Base-by-base conservation (phyloP, 2,888 invertebrate species). In the Beris morrisii region DNA sequence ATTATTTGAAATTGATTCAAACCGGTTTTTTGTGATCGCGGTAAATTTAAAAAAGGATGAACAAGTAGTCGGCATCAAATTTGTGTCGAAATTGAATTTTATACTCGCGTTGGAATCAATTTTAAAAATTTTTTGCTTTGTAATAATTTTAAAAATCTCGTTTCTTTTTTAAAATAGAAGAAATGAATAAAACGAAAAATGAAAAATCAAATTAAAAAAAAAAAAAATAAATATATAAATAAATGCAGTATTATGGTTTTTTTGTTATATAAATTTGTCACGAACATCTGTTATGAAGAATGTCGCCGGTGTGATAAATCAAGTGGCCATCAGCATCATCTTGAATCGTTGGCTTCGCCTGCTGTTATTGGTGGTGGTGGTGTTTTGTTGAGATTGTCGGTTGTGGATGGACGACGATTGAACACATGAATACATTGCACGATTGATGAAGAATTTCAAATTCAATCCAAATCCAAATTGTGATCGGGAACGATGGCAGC, bases 241-340 rank as follows among this genome's bases (percentile, higher is more conserved):
- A 67, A 58, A 64, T 67, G 61, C 52, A 64, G 56, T 63, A 48
- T 46, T 45, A 46, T 38, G 43, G 43, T 46, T 61, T 61, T 55
- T 61, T 61, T 61, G 48, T 61, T 75, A 76, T 78, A 53, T 53
- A 80, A 80, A 80, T 86, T 89, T 90, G 89, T 90, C 91, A 93
- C 93, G 93, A 93, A 93, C 97, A 98, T 95, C 97, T 91, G 88
- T 94, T 93, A 90, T 95, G 94, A 85, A 99, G 93, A 86, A 95
- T 88, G 88, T 98, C 97, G 86, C 97, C 98, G 85, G 90, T 90
- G 87, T 92, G 92, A 92, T 98, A 99, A 85, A 99, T 92, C 86
- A 99, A 95, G 86, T 99, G 98, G 85, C 99, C 99, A 85, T 99
- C 98, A 86, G 93, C 93, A 88, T 99, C 98, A 88, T 99, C 97